phyloP scores from a whole-genome alignment of 2,797 vertebrate species.

The Brotula barbata region DNA sequence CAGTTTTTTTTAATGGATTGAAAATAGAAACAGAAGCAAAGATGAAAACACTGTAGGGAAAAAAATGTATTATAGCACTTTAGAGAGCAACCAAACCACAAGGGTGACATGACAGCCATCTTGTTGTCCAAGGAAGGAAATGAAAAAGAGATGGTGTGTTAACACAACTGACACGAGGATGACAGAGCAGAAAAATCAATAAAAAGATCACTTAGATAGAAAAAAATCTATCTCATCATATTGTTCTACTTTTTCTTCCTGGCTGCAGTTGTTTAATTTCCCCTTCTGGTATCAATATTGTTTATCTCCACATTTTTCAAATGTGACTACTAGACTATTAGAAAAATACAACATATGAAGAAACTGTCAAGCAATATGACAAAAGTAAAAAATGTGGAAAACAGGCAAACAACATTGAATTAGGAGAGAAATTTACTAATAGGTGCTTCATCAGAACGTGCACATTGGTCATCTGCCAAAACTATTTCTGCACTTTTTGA shows the following conservation, averaged over 20 bases:
- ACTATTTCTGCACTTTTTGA: too few relatives aligned
- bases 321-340: too few relatives aligned
- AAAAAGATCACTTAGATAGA: too few relatives aligned
- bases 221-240: too few relatives aligned
- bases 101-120: neutral
- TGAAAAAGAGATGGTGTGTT: slow-evolving; percentile 11
- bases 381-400: neutral
- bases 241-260: too few relatives aligned
- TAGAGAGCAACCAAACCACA: slow-evolving; percentile 2
- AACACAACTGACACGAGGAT: slow-evolving; percentile 10
- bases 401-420: neutral
- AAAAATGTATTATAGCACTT: neutral
- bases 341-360: too few relatives aligned
- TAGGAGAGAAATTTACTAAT: neutral
- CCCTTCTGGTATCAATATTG: too few relatives aligned
- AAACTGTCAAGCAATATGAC: too few relatives aligned
- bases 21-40: neutral
- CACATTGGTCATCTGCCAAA: too few relatives aligned
- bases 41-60: neutral
- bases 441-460: neutral
- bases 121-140: slow-evolving; percentile 34
- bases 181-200: slow-evolving; percentile 20
- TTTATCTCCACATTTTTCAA: too few relatives aligned
- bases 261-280: too few relatives aligned
- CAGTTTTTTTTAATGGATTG: too few relatives aligned